Conservation (phyloP, 1,140 invertebrate species). For the Leptinotarsa texana region DNA sequence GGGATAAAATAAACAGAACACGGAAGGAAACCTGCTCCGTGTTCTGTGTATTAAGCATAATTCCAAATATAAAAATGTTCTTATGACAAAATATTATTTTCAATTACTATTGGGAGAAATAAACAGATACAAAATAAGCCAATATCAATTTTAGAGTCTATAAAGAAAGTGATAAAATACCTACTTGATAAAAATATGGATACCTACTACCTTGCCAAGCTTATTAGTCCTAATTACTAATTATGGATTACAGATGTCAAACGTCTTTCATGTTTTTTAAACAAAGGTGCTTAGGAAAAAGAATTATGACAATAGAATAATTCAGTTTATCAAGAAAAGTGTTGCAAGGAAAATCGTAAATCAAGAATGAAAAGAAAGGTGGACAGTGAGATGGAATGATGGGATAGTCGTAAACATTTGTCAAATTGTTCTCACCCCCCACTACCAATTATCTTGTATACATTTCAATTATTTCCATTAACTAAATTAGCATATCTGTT, state of each 20-base stretch:
- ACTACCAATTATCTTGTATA: conserved; percentile 6
- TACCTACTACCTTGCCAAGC: not conserved
- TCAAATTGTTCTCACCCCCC: conserved; percentile 5
- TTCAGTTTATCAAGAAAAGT: no score
- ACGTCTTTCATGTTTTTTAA: not conserved
- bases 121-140: not conserved
- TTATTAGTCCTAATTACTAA: not conserved
- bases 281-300: not conserved
- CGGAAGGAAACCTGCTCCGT: no score
- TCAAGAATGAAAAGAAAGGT: conserved; percentile 10
- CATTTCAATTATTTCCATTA: conserved; percentile 7
- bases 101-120: not conserved
- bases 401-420: conserved; percentile 9
- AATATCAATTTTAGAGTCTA: not conserved
- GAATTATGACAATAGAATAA: not conserved
- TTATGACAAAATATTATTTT: no score
- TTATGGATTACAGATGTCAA: not conserved
- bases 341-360: not conserved
- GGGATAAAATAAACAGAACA: no score
- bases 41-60: not conserved
- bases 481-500: not conserved
- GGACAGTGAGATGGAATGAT: not conserved
- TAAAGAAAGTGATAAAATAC: not conserved
- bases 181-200: not conserved
- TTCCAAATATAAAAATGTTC: not conserved